A percentile compares a stretch with the other conserved stretches of the same genome.
These are phyloP conservation scores for Apostichopus leukothele DNA, from an alignment of 53 echinoderm and acorn worm species.

Conservation along the genomic window DNA sequence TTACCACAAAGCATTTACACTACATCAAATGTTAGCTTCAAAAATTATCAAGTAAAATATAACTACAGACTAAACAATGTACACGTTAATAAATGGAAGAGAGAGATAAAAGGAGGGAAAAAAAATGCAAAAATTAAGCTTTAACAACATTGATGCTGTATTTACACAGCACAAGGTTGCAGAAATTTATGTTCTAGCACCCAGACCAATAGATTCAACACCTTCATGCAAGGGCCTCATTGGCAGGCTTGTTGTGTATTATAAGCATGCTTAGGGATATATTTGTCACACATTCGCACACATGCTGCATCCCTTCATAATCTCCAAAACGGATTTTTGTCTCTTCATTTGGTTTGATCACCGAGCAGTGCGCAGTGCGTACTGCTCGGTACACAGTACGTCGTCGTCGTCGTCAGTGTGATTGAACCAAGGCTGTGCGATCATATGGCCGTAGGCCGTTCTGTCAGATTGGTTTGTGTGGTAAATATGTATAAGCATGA, in stretches of 20 bases:
- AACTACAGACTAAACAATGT: neutral
- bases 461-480: slow-evolving; percentile 38
- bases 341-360: neutral
- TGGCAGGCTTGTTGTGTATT: slow-evolving; percentile 24
- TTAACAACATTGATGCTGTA: neutral
- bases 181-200: slow-evolving; percentile 2
- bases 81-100: no score
- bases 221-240: slow-evolving; percentile 27
- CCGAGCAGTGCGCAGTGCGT: neutral
- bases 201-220: slow-evolving; percentile 1
- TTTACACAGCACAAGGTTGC: slow-evolving; percentile 14
- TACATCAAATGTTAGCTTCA: neutral
- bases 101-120: neutral
- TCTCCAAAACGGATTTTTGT: neutral
- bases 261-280: slow-evolving; percentile 9
- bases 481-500: neutral
- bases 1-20: neutral
- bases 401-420: neutral
- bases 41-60: neutral
- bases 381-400: neutral
- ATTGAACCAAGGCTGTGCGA: slow-evolving; percentile 33
- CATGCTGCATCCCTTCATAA: neutral
- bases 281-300: slow-evolving; percentile 23
- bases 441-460: slow-evolving; percentile 13
- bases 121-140: neutral